These are phyloP conservation scores for Delia radicum DNA, from an alignment of 1,140 invertebrate genomes.

Conservation along the genomic window DNA sequence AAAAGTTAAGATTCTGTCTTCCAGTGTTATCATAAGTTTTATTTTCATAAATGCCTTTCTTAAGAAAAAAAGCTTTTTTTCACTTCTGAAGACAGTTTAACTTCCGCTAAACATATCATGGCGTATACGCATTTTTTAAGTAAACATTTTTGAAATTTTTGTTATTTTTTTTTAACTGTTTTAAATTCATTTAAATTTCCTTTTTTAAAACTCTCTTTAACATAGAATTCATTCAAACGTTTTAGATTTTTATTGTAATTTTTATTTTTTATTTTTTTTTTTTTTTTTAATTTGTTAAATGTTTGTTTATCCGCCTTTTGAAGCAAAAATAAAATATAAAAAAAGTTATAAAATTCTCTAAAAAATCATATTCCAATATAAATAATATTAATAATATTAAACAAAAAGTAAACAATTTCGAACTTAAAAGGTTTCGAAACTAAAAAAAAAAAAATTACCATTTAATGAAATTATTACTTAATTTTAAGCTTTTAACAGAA, in stretches of 20 bases:
- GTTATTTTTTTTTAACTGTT: too few relatives aligned
- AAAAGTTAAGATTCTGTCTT: too few relatives aligned
- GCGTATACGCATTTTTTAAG: constrained; percentile 36
- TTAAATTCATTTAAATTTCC: neutral
- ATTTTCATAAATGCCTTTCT: neutral
- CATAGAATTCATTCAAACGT: neutral
- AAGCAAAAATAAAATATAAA: neutral
- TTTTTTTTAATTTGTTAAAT: constrained; percentile 30
- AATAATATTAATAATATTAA: constrained; percentile 6
- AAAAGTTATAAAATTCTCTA: constrained; percentile 34
- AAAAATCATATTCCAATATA: constrained; percentile 38
- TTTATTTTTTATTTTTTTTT: neutral
- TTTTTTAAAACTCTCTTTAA: neutral
- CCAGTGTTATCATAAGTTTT: too few relatives aligned
- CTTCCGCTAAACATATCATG: constrained; percentile 35
- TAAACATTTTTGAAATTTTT: too few relatives aligned
- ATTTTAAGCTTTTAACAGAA: constrained; percentile 1
- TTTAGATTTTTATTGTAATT: neutral
- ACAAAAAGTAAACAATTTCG: neutral
- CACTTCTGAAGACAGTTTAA: too few relatives aligned
- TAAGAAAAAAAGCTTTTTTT: too few relatives aligned
- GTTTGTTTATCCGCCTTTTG: constrained; percentile 20
- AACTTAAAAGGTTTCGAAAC: constrained; percentile 16
- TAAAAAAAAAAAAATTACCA: neutral
- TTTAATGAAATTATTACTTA: constrained; percentile 15